Evolutionary conservation across 2,797 vertebrate genomes (phyloP).

Genomic region (Fundulus diaphanus): DNA sequence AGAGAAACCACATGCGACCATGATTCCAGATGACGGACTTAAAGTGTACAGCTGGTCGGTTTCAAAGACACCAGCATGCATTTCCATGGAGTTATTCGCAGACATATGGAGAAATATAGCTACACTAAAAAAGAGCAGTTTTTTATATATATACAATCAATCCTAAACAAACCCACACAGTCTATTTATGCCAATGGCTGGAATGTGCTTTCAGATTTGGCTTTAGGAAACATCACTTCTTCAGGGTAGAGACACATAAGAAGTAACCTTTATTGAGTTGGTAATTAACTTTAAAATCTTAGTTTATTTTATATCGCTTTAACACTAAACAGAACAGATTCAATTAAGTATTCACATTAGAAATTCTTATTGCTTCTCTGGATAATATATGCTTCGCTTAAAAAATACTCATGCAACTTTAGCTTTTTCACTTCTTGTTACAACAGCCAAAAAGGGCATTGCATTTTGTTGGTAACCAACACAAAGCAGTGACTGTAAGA

Average conservation of each 20-base stretch:
- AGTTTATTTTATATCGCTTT: slow-evolving; percentile 3
- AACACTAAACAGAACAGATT: slow-evolving; percentile 10
- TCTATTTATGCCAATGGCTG: slow-evolving; percentile 40
- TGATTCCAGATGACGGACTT: slow-evolving; percentile 23
- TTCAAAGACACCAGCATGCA: slow-evolving; percentile 26
- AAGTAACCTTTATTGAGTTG: slow-evolving; percentile 18
- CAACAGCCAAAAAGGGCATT: background rate
- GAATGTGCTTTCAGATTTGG: slow-evolving; percentile 3
- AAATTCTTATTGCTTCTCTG: slow-evolving; percentile 11
- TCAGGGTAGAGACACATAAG: slow-evolving; percentile 12
- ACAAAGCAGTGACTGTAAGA: background rate
- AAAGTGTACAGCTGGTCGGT: slow-evolving; percentile 5
- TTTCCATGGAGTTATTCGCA: slow-evolving; percentile 41
- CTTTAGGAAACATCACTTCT: slow-evolving; percentile 24
- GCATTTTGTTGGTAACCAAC: background rate
- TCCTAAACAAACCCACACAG: slow-evolving; percentile 29
- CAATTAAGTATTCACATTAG: background rate
- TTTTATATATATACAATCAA: slow-evolving; percentile 5
- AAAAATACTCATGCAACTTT: background rate
- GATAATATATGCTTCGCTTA: background rate
- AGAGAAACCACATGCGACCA: slow-evolving; percentile 22
- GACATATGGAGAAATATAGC: slow-evolving; percentile 18
- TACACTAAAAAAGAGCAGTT: slow-evolving; percentile 4
- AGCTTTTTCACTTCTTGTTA: background rate
- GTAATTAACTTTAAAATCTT: slow-evolving; percentile 9